Base-by-base conservation (phyloP, 2,113 vertebrate genomes). In the Eulemur rufifrons region DNA sequence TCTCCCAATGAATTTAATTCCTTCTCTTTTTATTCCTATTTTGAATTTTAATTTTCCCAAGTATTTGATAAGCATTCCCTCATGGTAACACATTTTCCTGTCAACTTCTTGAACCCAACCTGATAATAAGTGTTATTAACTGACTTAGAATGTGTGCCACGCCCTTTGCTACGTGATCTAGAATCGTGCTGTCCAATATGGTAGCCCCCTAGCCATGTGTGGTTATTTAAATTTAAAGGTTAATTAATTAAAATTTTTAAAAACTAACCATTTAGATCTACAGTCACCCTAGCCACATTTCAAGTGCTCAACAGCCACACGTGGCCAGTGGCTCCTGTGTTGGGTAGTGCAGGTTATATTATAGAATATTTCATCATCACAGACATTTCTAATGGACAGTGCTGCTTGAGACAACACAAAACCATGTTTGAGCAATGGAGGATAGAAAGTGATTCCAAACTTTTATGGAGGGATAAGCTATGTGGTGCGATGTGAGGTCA, bases 1-100 rank as follows among this genome's bases (percentile, higher is more conserved):
- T 94, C 15, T 86, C 32, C 39, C 56, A 74, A 39, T 86, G 34
- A 80, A 96, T 80, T 97, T 52, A 45, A 56, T 80, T 63, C 86
- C 69, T 92, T 90, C 56, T 89, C 34, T 42, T 94, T 39, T 27
- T 23, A 63, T 86, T 97, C 74, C 59, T 18, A 32, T 69, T 94
- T 96, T 87, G 23, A 69, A 77, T 95, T 94, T 93, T 76, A 9
- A 84, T 81, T 80, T 95, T 93, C 56, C 54, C 73, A 95, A 78
- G 34, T 69, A 89, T 93, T 94, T 77, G 50, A 42, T 71, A 91
- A 91, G 8, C 50, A 82, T 37, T 59, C 59, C 37, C 34, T 77
- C 14, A 76, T 15, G 86, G 13, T 6, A 87, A 83, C 21, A 74
- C 8, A 80, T 89, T 95, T 89, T 56, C 37, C 56, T 47, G 32